Conservation (phyloP, 1,140 invertebrate genomes). For the Neotoxoptera formosana region DNA sequence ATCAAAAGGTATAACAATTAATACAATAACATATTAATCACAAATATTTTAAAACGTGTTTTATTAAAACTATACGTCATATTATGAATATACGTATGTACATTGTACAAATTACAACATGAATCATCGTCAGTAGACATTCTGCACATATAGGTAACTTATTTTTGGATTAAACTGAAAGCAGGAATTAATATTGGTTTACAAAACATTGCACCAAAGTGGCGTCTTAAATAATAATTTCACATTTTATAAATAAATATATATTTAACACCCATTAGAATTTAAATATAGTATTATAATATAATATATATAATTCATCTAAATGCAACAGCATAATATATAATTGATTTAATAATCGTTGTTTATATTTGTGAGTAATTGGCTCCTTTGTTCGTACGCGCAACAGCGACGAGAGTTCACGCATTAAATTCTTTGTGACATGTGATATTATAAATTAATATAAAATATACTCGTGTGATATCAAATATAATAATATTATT, state of each 20-base stretch:
- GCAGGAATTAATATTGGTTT: background rate
- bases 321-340: background rate
- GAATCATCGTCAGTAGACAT: background rate
- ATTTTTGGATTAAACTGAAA: background rate
- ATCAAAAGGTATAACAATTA: background rate
- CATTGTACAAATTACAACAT: background rate
- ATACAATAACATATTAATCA: background rate
- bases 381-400: background rate
- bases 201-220: constrained; percentile 14
- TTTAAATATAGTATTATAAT: background rate
- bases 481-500: background rate
- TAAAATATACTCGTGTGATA: background rate
- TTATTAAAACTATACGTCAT: constrained; percentile 7
- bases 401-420: background rate
- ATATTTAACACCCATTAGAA: background rate
- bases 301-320: background rate
- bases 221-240: constrained; percentile 10
- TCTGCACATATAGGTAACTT: background rate
- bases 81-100: background rate
- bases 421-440: background rate
- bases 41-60: background rate
- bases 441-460: constrained; percentile 13
- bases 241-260: constrained; percentile 1
- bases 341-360: background rate
- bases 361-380: background rate